Evolutionary conservation across 2,113 vertebrate genomes (phyloP).

Genomic region (Xenopus laevis): DNA sequence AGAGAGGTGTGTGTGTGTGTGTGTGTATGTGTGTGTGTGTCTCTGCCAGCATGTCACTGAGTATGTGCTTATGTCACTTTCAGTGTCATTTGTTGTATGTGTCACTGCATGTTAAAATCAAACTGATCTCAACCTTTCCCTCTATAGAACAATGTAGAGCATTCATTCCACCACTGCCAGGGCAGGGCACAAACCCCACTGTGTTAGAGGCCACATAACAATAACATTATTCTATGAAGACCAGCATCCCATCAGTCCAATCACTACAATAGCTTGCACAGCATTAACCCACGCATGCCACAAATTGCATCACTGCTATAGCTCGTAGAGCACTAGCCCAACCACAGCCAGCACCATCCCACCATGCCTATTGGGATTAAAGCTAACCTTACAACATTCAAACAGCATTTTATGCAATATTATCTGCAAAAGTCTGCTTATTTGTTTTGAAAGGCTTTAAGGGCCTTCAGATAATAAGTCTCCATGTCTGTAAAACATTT

Average conservation of each 20-base stretch:
- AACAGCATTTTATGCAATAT: too few relatives aligned
- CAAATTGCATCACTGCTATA: not conserved
- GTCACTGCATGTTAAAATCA: constrained; percentile 5
- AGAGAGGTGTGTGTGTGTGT: not conserved
- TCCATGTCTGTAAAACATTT: not conserved
- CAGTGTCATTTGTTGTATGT: not conserved
- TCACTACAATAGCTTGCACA: not conserved
- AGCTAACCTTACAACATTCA: too few relatives aligned
- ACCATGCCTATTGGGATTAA: not conserved
- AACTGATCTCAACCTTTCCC: constrained; percentile 1
- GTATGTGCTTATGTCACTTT: not conserved
- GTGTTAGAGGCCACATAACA: not conserved
- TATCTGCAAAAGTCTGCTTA: too few relatives aligned
- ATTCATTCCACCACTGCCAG: not conserved
- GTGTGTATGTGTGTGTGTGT: not conserved
- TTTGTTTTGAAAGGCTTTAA: too few relatives aligned
- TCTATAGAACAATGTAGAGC: not conserved
- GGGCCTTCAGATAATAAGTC: too few relatives aligned
- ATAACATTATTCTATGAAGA: not conserved
- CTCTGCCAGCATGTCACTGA: not conserved
- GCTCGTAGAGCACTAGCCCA: not conserved
- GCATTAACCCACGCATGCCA: not conserved
- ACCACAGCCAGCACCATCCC: not conserved
- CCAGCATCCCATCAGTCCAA: not conserved
- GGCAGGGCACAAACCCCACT: not conserved